These are phyloP conservation scores for Mus pahari DNA, from an alignment of 2,113 vertebrate genomes.

Conservation along the genomic window DNA sequence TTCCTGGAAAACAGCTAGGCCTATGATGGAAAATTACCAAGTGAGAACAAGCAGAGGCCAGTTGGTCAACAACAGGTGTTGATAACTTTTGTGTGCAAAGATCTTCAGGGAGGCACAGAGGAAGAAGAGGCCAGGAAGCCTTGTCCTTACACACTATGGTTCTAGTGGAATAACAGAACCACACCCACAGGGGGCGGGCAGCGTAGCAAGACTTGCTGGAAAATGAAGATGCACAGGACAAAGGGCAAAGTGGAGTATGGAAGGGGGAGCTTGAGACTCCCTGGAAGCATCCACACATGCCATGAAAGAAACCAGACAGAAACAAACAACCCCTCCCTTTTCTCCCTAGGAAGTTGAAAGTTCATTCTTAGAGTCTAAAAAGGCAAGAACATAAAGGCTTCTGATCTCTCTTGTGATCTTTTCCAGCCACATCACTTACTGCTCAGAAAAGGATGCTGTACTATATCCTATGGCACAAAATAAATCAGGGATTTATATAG, in stretches of 20 bases:
- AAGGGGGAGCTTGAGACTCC: background rate
- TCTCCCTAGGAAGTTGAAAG: constrained; percentile 61
- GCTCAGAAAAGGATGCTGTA: background rate
- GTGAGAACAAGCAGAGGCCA: constrained; percentile 19
- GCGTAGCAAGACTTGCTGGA: constrained; percentile 43
- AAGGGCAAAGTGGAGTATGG: constrained; percentile 52
- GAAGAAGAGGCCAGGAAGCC: constrained; percentile 46
- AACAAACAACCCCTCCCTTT: background rate
- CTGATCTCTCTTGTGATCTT: background rate
- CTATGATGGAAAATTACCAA: constrained; percentile 29
- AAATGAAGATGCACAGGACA: constrained; percentile 71
- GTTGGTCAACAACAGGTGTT: background rate
- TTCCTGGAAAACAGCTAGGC: background rate
- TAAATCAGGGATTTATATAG: background rate
- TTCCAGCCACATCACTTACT: background rate
- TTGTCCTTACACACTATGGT: background rate
- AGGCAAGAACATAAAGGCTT: constrained; percentile 56
- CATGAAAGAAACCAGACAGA: background rate
- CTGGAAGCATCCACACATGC: constrained; percentile 23
- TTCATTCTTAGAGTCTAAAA: constrained; percentile 60
- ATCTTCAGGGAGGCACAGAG: constrained; percentile 32
- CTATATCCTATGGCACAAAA: background rate
- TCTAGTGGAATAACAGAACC: background rate
- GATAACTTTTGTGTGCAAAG: constrained; percentile 31
- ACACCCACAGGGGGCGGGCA: background rate